Conservation (phyloP, 2,797 vertebrate genomes). For the Salarias fasciatus region DNA sequence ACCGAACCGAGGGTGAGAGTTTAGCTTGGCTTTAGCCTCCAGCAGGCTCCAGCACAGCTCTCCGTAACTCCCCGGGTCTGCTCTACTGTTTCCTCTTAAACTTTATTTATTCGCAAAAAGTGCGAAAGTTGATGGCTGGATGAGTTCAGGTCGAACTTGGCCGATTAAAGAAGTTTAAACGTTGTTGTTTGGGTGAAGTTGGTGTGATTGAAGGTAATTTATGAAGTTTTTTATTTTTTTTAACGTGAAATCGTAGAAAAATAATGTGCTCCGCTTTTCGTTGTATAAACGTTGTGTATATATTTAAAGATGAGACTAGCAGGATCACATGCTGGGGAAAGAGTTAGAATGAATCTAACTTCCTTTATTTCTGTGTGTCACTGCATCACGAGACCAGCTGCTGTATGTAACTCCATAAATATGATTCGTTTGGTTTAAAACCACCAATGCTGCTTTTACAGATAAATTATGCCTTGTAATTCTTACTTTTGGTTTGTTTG, state of each 20-base stretch:
- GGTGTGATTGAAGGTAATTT: neutral
- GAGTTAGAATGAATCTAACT: conserved; percentile 23
- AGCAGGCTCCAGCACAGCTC: too few species aligned
- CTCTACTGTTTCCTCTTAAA: too few species aligned
- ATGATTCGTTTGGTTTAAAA: neutral
- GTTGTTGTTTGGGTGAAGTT: conserved; percentile 32
- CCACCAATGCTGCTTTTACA: neutral
- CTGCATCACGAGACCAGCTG: conserved; percentile 40
- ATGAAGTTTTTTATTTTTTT: too few species aligned
- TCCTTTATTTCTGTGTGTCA: conserved; percentile 47
- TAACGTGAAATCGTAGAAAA: too few species aligned
- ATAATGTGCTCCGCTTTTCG: neutral
- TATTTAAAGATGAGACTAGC: neutral
- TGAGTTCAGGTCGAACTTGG: neutral
- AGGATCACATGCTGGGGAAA: conserved; percentile 19
- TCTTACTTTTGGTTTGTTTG: conserved; percentile 11
- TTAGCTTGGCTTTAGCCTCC: conserved; percentile 62
- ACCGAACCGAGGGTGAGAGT: conserved; percentile 93
- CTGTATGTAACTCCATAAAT: neutral
- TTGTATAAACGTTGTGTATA: neutral
- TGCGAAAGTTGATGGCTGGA: too few species aligned
- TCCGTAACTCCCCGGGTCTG: too few species aligned
- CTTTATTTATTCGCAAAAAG: too few species aligned
- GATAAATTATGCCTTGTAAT: neutral
- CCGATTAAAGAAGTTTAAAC: neutral